phyloP scores from a whole-genome alignment of 1,140 invertebrate genomes.

The Muscidifurax raptorellus region DNA sequence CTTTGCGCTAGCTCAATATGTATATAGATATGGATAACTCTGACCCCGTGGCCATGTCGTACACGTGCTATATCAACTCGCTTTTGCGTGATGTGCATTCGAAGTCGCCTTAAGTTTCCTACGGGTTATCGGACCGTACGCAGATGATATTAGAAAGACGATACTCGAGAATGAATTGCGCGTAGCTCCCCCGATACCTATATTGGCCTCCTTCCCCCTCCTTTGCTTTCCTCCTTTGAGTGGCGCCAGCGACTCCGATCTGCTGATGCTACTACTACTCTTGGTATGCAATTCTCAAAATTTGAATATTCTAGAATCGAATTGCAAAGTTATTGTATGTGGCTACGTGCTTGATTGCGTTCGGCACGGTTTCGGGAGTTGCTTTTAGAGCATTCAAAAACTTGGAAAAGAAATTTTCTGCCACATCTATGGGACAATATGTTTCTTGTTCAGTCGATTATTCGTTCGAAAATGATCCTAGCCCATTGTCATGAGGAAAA shows the following conservation, averaged over 20 bases:
- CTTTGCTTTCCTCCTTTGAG: too few relatives aligned
- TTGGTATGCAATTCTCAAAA: not conserved
- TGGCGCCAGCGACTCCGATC: not conserved
- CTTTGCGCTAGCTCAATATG: not conserved
- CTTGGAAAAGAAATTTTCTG: too few relatives aligned
- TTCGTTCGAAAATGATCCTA: too few relatives aligned
- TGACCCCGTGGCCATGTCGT: not conserved
- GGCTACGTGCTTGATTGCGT: too few relatives aligned
- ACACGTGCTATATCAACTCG: not conserved
- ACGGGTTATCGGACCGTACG: not conserved
- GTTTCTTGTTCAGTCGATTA: too few relatives aligned
- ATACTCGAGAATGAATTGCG: conserved; percentile 6
- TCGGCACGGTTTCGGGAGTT: too few relatives aligned
- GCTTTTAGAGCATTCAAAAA: too few relatives aligned
- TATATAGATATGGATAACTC: not conserved
- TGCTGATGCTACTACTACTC: not conserved
- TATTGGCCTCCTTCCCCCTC: too few relatives aligned
- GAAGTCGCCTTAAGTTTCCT: conserved; percentile 18
- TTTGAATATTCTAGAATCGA: not conserved
- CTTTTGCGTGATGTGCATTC: conserved; percentile 8
- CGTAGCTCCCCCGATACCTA: not conserved
- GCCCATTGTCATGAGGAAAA: too few relatives aligned
- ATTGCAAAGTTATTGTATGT: too few relatives aligned
- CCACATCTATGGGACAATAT: too few relatives aligned
- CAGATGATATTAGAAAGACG: conserved; percentile 10